Percentiles rank a stretch among this genome's conserved stretches.
These are phyloP conservation scores for Caenorhabditis wallacei DNA, from an alignment of 2,888 invertebrate genomes.

Conservation along the genomic window DNA sequence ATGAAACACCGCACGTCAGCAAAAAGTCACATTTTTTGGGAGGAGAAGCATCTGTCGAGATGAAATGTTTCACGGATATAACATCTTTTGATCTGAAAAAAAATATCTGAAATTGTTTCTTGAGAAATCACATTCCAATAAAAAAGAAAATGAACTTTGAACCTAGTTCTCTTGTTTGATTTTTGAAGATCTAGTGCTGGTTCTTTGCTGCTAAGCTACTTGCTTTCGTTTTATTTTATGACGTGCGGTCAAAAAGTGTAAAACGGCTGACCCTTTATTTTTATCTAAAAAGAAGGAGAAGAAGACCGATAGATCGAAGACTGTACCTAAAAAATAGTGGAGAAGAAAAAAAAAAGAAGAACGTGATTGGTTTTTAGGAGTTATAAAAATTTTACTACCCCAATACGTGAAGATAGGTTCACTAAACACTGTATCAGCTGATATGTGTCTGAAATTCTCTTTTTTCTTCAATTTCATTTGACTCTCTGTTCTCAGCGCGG, in stretches of 20 bases:
- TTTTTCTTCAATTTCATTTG: background rate
- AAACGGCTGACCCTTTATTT: conserved; percentile 24
- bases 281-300: background rate
- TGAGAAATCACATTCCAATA: background rate
- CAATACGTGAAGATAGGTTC: conserved; percentile 6
- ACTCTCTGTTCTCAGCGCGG: background rate
- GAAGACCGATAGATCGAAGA: conserved; percentile 49
- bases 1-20: conserved; percentile 30
- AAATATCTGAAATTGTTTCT: background rate
- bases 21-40: conserved; percentile 32
- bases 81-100: background rate
- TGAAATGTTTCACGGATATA: conserved; percentile 7
- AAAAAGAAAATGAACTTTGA: background rate
- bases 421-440: conserved; percentile 44
- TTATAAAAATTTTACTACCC: conserved; percentile 46
- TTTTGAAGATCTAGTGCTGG: conserved; percentile 8
- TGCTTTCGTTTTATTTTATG: conserved; percentile 2
- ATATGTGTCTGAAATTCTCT: conserved; percentile 22
- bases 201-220: conserved; percentile 31
- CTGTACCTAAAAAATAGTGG: conserved; percentile 2
- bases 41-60: conserved; percentile 19
- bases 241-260: conserved; percentile 58
- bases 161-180: conserved; percentile 1
- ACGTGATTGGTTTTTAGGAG: conserved; percentile 52
- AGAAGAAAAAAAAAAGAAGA: conserved; percentile 18